phyloP scores from a whole-genome alignment of 30 jellyfish, hydroid and myxozoan species.

The Aurelia sp. region DNA sequence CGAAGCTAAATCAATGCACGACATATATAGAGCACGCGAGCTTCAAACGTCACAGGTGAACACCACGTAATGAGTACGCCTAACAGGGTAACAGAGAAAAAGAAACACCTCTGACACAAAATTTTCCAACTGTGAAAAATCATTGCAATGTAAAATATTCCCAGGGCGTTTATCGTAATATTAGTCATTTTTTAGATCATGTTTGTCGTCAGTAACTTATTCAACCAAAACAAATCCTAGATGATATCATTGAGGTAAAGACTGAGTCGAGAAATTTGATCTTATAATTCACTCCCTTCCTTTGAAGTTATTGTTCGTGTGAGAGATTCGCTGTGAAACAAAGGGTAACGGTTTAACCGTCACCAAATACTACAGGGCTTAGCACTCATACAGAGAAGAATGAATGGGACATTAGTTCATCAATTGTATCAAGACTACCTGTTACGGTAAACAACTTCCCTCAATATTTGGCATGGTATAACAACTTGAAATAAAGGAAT shows the following conservation, averaged over 20 bases:
- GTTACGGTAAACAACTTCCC: neutral
- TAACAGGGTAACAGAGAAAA: no score
- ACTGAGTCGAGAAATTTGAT: neutral
- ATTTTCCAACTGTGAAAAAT: no score
- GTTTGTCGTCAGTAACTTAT: neutral
- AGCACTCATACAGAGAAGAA: neutral
- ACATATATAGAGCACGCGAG: neutral
- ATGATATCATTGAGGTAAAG: neutral
- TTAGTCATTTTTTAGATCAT: neutral
- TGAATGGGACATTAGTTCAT: neutral
- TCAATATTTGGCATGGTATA: no score
- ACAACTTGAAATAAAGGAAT: neutral
- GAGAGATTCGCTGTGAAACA: neutral
- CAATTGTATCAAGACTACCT: neutral
- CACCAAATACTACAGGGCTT: neutral
- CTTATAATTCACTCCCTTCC: constrained; percentile 1
- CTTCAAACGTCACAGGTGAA: no score
- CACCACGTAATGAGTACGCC: no score
- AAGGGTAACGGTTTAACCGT: constrained; percentile 5
- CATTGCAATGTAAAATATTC: no score
- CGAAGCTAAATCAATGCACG: neutral
- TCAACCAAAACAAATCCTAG: constrained; percentile 7
- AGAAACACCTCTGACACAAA: no score
- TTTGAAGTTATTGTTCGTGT: neutral
- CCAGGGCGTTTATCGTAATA: no score